Base-by-base conservation (phyloP, 2,888 invertebrate genomes). In the Parascotia fuliginaria region DNA sequence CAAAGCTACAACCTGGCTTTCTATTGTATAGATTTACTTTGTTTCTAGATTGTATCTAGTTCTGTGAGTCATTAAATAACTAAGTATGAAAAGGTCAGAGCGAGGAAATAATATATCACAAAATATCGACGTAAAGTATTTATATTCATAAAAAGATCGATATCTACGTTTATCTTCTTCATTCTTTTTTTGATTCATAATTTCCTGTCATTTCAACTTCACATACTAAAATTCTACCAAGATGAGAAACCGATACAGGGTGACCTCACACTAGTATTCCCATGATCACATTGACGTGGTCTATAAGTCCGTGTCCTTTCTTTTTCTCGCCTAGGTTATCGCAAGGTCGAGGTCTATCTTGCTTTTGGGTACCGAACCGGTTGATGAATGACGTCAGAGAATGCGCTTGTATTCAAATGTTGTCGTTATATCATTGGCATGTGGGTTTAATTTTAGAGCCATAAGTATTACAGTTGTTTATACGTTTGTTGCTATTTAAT, bases 301-400 rank as follows among this genome's bases (percentile, higher is more conserved):
- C 42, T 41, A 16, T n/a, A 42, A 9, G 14, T 42, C 34, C 2
- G 29, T 53, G 29, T 48, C 49, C 48, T 57, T 65, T 65, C 55
- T 69, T 62, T 59, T 34, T 47, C 36, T 32, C 32, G 46, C 32
- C 50, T 59, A 44, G 12, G 44, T 41, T 16, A 36, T 15, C 9
- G 22, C 70, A 69, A 62, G 56, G 66, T 39, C 53, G 37, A 55
- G 47, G 41, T 49, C 61, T 68, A 56, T 47, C 44, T 54, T 51
- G 49, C 68, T 60, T 60, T 58, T 57, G 13, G 48, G 28, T 15
- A 41, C 33, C 33, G 11, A 32, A 61, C 62, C 45, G 44, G 53
- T 69, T 48, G 12, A 40, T 2, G 3, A 9, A 11, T 69, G 58
- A 69, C 55, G 54, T 65, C 66, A 66, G 7, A 32, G 0, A 9